These are phyloP conservation scores for Falco peregrinus DNA, from an alignment of 2,797 vertebrate genomes.

Conservation along the genomic window DNA sequence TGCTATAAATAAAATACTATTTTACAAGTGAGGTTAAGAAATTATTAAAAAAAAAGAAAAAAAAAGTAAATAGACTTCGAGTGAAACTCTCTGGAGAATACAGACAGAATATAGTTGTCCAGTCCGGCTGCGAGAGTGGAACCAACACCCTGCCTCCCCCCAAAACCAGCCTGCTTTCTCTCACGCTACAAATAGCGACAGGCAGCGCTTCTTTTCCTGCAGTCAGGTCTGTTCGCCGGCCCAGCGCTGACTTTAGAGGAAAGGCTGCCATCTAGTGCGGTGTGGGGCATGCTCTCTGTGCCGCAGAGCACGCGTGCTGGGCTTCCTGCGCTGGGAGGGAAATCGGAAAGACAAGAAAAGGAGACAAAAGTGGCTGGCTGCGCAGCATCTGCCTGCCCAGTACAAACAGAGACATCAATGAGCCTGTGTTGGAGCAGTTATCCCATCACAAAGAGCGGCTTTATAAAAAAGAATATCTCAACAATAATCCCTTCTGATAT, in stretches of 20 bases:
- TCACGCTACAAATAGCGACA: neutral
- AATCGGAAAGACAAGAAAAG: neutral
- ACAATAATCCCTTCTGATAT: neutral
- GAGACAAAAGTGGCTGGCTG: neutral
- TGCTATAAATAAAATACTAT: neutral
- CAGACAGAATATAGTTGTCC: neutral
- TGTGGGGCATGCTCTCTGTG: neutral
- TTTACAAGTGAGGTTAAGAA: neutral
- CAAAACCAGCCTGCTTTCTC: neutral
- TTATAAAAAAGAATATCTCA: neutral
- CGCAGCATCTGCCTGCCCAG: neutral
- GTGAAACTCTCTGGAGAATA: neutral
- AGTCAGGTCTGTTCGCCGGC: accelerated
- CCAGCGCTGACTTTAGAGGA: neutral
- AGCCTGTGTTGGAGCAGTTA: neutral
- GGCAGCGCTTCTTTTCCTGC: neutral
- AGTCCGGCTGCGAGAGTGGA: neutral
- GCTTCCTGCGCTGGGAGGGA: neutral
- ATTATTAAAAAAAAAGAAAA: neutral
- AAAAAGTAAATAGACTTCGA: neutral
- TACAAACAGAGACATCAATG: neutral
- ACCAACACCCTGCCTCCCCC: neutral
- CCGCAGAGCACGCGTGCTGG: neutral
- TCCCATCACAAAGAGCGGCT: neutral
- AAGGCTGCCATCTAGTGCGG: slow-evolving; percentile 38